These are phyloP conservation scores for Actinostola sp. DNA, from an alignment of 92 coral and sea anemone species.

Conservation along the genomic window DNA sequence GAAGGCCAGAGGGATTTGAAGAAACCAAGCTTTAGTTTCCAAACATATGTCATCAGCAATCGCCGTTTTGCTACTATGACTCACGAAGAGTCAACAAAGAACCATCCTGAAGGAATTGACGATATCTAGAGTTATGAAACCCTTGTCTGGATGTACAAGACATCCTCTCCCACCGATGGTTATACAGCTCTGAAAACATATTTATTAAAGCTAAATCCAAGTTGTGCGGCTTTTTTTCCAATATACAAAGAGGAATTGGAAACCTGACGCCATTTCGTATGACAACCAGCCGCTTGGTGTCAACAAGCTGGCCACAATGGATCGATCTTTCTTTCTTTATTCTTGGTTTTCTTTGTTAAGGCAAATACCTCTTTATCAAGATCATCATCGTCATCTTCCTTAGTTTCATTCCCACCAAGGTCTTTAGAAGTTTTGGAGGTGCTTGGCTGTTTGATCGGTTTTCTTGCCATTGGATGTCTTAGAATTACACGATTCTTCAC, in stretches of 20 bases:
- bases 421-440: no score
- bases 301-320: not conserved
- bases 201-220: constrained; percentile 44
- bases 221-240: constrained; percentile 60
- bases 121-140: constrained; percentile 33
- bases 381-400: no score
- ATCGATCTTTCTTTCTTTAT: no score
- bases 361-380: no score
- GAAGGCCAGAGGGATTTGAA: constrained; percentile 50
- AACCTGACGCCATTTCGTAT: constrained; percentile 43
- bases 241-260: constrained; percentile 56
- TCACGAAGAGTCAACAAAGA: constrained; percentile 42
- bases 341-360: no score
- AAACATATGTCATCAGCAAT: constrained; percentile 10
- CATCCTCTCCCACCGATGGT: constrained; percentile 29
- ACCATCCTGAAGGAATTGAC: constrained; percentile 45
- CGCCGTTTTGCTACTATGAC: constrained; percentile 28
- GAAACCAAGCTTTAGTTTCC: constrained; percentile 29
- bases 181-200: constrained; percentile 27
- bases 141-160: constrained; percentile 38
- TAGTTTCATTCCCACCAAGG: no score
- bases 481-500: no score
- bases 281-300: not conserved
- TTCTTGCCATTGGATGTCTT: no score
- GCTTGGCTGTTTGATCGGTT: no score